Evolutionary conservation across 92 coral and sea anemone species (phyloP), one percentile per base, ranked within the genome.

Genomic region (Zoanthus gigantus): DNA sequence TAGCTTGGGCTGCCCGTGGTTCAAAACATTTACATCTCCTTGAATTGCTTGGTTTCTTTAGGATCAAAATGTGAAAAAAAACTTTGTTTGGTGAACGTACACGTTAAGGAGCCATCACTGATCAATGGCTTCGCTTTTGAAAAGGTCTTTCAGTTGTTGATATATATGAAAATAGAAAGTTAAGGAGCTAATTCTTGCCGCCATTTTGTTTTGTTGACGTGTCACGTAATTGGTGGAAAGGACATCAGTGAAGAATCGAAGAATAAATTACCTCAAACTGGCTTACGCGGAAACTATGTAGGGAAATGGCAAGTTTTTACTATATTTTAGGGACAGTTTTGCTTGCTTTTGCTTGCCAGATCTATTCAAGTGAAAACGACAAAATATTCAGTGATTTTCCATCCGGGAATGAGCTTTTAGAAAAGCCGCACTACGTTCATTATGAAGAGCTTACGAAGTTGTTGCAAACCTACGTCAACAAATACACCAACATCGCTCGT

Each of bases 401-500:
- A 18, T 69, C 16, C n/a, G 78, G 79, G 32, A 84, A 74, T n/a
- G 53, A 15, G 28, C 54, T 83, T 6, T 17, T 91, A 77, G 53
- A 82, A 56, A 68, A 78, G 57, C 90, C 90, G n/a, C 94, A 89
- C 75, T 97, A 97, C 67, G 71, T 89, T 18, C 90, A 95, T 80
- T 93, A 95, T 76, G 93, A 92, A 15, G 89, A 94, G 79, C 88
- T 97, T 8, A 79, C 90, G 10, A 77, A 87, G 71, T 73, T 97
- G 45, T 92, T 97, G 78, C 89, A 83, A 14, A 16, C 78, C 29
- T 91, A 88, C 52, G 90, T 93, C 7, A 72, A 88, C 47, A 89
- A 86, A 52, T 92, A 95, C 89, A 82, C 79, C n/a, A 60, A 85
- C 54, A 97, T 97, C 69, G 93, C 98, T 9, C 87, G 94, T 66